Conservation (phyloP, 2,113 vertebrate genomes). For the Sus scrofa region T2T-Sscrofa CM000820.6:106721001-106721500, state of each 20-base stretch:
- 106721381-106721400: no score
- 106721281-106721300: no score
- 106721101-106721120: neutral
- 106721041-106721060: no score
- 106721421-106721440: no score
- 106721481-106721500: neutral
- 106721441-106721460: neutral
- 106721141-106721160: neutral
- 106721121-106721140: neutral
- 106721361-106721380: no score
- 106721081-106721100: neutral
- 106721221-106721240: no score
- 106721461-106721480: neutral
- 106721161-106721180: neutral
- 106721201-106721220: neutral
- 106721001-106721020: neutral
- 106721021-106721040: neutral
- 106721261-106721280: no score
- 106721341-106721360: no score
- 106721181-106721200: neutral
- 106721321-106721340: no score
- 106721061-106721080: rapidly evolving
- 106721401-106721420: no score
- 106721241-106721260: no score
- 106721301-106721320: no score